These are phyloP conservation scores for Tokudaia muenninki DNA, from an alignment of 2,797 vertebrate genomes.

Conservation along the genomic window DNA sequence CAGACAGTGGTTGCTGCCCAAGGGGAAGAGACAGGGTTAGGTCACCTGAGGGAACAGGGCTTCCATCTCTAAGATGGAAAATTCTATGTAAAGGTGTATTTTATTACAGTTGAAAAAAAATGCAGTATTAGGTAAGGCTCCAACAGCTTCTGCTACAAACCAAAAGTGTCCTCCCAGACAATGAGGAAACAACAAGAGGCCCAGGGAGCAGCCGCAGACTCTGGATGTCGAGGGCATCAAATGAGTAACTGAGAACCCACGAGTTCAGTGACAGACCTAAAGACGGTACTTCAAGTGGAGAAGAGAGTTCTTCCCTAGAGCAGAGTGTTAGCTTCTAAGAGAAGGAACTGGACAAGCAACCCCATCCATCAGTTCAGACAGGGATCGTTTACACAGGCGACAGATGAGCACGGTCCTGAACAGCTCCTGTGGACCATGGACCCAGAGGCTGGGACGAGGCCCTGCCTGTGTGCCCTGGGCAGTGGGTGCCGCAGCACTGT, in stretches of 20 bases:
- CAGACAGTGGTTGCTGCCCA: neutral
- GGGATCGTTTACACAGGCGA: no score
- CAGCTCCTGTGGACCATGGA: neutral
- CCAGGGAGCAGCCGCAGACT: neutral
- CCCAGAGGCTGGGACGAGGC: neutral
- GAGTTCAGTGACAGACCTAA: neutral
- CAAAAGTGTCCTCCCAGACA: neutral
- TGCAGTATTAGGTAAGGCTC: neutral
- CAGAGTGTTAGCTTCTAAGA: neutral
- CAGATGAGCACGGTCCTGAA: neutral
- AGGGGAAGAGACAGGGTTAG: neutral
- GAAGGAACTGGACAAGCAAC: neutral
- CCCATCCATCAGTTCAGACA: neutral
- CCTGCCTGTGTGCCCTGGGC: neutral
- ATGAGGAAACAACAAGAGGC: neutral
- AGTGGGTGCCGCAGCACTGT: no score
- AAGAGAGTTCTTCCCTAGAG: neutral
- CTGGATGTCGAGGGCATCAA: no score
- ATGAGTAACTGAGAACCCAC: neutral
- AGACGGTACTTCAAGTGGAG: neutral
- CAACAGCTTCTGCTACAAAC: neutral
- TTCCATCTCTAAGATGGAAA: neutral
- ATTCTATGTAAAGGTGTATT: neutral
- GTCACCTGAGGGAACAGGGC: neutral
- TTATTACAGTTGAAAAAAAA: neutral